Base-by-base conservation (phyloP, 1,140 invertebrate genomes). In the Drosophila funebris region DNA sequence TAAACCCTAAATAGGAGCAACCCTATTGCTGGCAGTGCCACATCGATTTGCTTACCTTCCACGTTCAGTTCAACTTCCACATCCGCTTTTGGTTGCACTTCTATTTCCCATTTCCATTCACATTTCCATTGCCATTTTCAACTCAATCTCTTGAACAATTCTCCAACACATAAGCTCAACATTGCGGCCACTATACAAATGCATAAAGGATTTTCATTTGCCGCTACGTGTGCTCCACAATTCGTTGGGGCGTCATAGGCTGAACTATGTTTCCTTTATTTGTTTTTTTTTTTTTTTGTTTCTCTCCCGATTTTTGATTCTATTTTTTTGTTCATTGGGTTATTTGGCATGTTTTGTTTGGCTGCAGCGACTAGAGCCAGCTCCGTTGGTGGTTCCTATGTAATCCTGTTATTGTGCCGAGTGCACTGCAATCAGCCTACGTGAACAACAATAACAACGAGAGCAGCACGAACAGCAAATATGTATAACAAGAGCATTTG, bases 321-420 rank as follows among this genome's bases (percentile, higher is more conserved):
- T 31, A 8, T 18, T 52, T 43, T 18, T 18, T 36, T 50, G 16
- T 29, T 7, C 52, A 37, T 57, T 27, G 8, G 13, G 24, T 46
- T 56, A 54, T 62, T 73, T 68, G 63, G 3, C 24, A 58, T 68
- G 76, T 76, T 80, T 75, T 70, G 77, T 56, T 73, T 57, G 53
- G 24, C 18, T 66, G 37, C 20, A 60, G 56, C 48, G n/a, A 44
- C 11, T 3, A 18, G 36, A 13, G 36, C n/a, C 69, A 41, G 20
- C 43, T 22, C 14, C 29, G 27, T 50, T 58, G 44, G 13, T 37
- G 16, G 44, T 43, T 36, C 27, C 44, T 29, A 68, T 79, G 82
- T 85, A 85, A 87, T 87, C 81, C 81, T 68, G 81, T 71, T 81
- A 81, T 77, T 84, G 72, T 73, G 70, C 63, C 77, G 74, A 85